phyloP scores from a whole-genome alignment of 2,797 vertebrate genomes.

The Rhodeus uyekii region DNA sequence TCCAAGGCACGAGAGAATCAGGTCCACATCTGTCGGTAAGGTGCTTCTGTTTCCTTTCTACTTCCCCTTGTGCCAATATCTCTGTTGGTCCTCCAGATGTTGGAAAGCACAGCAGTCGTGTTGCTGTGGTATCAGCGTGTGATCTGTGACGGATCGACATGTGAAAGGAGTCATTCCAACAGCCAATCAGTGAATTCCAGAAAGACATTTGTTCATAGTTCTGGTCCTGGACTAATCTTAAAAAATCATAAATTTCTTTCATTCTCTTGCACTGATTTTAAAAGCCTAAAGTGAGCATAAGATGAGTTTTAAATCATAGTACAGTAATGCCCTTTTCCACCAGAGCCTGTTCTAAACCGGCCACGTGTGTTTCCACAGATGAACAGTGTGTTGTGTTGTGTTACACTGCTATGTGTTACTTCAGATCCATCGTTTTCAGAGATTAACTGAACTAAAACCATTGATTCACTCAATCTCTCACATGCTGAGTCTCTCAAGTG shows the following conservation, averaged over 20 bases:
- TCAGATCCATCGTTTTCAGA: no score
- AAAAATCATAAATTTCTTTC: neutral
- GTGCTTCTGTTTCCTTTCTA: conserved; percentile 30
- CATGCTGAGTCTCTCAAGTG: no score
- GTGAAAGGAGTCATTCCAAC: neutral
- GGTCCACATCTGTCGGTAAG: conserved; percentile 25
- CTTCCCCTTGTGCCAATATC: conserved; percentile 82
- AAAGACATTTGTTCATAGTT: neutral
- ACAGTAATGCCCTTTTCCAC: no score
- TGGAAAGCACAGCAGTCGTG: conserved; percentile 60
- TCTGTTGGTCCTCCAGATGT: conserved; percentile 79
- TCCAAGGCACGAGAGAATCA: conserved; percentile 41
- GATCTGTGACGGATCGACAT: conserved; percentile 67
- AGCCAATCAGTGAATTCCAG: neutral
- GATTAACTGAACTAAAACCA: no score
- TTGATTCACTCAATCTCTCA: no score
- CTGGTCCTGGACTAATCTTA: neutral
- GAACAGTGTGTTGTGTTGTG: no score
- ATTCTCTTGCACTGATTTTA: neutral
- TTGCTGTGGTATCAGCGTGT: conserved; percentile 62
- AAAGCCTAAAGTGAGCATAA: neutral
- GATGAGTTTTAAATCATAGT: neutral
- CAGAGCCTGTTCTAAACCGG: no score
- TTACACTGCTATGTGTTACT: no score
- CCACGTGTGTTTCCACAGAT: no score